Evolutionary conservation across 2,797 vertebrate species (phyloP), one percentile per base, ranked within the genome.

Genomic region (Bovichtus diacanthus): DNA sequence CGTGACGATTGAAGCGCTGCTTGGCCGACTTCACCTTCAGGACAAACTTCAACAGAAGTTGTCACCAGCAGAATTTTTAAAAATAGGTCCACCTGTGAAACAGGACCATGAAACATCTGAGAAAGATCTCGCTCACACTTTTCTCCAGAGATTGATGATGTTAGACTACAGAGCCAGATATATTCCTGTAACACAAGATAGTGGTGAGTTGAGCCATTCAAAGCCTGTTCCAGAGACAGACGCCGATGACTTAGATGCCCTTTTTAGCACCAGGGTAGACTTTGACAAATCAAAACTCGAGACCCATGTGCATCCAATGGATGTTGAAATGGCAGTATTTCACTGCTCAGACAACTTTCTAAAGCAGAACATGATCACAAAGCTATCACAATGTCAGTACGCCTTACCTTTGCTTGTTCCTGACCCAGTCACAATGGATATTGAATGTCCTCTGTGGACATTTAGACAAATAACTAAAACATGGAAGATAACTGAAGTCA

Each of bases 401-500:
- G 95, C 95, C 0, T 85, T 97, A 9, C 95, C 95, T 27, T 82
- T 96, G 27, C 76, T 96, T 59, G 91, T 96, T 29, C 95, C 93
- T 29, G 83, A 92, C 54, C 93, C 93, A 0, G 70, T 87, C 55
- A 86, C 77, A 34, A 63, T 61, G 16, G 43, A 61, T 13, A 88
- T 94, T 19, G 90, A 95, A 36, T 94, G 91, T 62, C 91, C 88
- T 53, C 81, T 95, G 27, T 95, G 93, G 94, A 93, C 89, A 21
- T 84, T 92, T 16, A 81, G 80, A 59, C 83, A 88, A 65, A 87
- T 93, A 44, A 88, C 1, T 1, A 94, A 92, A 85, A 93, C 60
- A 44, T 94, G 92, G 92, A 93, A 91, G 83, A 78, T 10, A 74
- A 65, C 19, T 36, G 1, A 80, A 59, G 61, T 1, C 1, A 25